Percentiles rank a stretch among this genome's conserved stretches.
These are phyloP conservation scores for Trissolcus japonicus DNA, from an alignment of 2,888 invertebrate genomes.

Conservation along the genomic window DNA sequence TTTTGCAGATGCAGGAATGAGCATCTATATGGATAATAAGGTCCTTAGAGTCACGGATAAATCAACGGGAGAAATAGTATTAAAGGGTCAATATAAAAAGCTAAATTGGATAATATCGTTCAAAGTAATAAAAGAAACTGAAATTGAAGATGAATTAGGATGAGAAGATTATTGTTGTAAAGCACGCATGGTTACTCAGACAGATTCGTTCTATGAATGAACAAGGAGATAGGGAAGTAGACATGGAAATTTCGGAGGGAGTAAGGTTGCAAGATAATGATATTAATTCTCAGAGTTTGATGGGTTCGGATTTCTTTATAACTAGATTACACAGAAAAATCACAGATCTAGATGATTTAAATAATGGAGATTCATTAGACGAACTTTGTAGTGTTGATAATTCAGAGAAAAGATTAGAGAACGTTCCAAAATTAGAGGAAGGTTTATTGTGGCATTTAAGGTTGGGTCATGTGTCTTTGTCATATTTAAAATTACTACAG, in stretches of 20 bases:
- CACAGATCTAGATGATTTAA: background rate
- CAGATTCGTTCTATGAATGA: background rate
- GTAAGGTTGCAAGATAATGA: background rate
- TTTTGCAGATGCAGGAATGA: background rate
- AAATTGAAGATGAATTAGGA: background rate
- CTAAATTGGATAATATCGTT: too few relatives aligned
- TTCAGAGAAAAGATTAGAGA: background rate
- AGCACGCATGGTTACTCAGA: background rate
- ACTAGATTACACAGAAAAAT: background rate
- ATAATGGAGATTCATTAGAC: background rate
- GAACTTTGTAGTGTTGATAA: background rate
- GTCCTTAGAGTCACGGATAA: background rate
- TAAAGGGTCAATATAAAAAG: too few relatives aligned
- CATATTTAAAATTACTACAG: background rate
- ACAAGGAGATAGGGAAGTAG: background rate
- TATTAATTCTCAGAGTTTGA: too few relatives aligned
- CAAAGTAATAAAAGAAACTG: background rate
- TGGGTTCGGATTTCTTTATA: too few relatives aligned
- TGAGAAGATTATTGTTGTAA: background rate
- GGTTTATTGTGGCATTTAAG: background rate
- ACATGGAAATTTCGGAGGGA: constrained; percentile 2
- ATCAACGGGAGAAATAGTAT: background rate
- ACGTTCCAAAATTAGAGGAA: background rate
- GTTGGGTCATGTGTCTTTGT: background rate
- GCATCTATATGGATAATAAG: background rate